These are phyloP conservation scores for Suricata suricatta DNA, from an alignment of 2,113 vertebrate genomes.

Conservation along the genomic window DNA sequence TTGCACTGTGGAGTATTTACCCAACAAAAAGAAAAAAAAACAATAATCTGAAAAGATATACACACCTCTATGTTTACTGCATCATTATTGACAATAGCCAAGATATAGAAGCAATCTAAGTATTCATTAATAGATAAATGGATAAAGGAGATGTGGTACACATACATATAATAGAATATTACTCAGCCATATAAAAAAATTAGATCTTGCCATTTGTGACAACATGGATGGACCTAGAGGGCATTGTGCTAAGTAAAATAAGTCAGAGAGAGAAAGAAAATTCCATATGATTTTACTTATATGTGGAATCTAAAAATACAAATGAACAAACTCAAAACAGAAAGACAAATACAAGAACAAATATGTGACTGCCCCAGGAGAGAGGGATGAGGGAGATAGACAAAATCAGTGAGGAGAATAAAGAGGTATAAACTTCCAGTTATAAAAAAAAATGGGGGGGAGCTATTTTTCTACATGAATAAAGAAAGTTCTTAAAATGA, in stretches of 20 bases:
- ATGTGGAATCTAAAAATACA: neutral
- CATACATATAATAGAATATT: neutral
- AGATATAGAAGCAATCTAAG: neutral
- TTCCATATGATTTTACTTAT: neutral
- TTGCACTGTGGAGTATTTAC: neutral
- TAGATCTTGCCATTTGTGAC: neutral
- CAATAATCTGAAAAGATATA: neutral
- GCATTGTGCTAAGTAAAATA: neutral
- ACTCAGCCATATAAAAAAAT: neutral
- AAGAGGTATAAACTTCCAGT: neutral
- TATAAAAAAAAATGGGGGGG: neutral
- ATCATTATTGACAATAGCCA: neutral
- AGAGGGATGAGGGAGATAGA: neutral
- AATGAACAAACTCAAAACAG: neutral
- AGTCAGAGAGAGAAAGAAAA: neutral
- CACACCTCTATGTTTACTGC: neutral
- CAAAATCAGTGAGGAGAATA: neutral
- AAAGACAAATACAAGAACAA: neutral
- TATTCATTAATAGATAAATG: neutral
- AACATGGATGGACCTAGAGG: neutral
- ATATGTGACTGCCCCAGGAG: neutral
- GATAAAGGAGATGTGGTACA: neutral
- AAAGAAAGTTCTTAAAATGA: constrained; percentile 43
- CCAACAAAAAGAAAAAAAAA: neutral
- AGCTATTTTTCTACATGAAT: neutral